Conservation (phyloP, 1,140 invertebrate genomes). For the Adoxophyes honmai region DNA sequence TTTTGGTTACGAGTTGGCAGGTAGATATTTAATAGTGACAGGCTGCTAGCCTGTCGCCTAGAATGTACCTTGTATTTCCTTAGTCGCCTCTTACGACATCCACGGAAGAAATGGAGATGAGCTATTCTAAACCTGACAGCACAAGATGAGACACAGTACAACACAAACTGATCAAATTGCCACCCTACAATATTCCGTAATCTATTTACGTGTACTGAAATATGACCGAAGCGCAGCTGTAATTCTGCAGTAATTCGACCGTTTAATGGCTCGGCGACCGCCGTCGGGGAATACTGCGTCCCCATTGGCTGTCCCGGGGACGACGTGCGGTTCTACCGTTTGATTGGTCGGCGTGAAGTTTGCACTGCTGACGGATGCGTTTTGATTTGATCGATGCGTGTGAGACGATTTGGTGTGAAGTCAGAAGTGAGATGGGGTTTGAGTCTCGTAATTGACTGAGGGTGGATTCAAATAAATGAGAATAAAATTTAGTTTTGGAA, state of each 20-base stretch:
- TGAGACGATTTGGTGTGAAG: background rate
- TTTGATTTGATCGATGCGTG: background rate
- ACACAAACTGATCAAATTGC: background rate
- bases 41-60: no score
- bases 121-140: no score
- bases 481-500: no score
- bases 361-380: slow-evolving; percentile 3
- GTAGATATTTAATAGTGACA: no score
- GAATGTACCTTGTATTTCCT: no score
- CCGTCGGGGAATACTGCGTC: slow-evolving; percentile 3
- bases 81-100: no score
- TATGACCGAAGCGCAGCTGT: slow-evolving; percentile 53
- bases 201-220: slow-evolving; percentile 39
- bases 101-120: no score
- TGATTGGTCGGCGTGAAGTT: slow-evolving; percentile 10
- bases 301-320: background rate
- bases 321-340: background rate
- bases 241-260: slow-evolving; percentile 44
- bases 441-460: no score
- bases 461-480: no score
- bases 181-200: background rate
- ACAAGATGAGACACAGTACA: no score
- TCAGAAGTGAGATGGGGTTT: no score
- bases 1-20: no score
- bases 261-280: slow-evolving; percentile 38